Conservation (phyloP, 2,888 invertebrate genomes). For the Netelia inedita region DNA sequence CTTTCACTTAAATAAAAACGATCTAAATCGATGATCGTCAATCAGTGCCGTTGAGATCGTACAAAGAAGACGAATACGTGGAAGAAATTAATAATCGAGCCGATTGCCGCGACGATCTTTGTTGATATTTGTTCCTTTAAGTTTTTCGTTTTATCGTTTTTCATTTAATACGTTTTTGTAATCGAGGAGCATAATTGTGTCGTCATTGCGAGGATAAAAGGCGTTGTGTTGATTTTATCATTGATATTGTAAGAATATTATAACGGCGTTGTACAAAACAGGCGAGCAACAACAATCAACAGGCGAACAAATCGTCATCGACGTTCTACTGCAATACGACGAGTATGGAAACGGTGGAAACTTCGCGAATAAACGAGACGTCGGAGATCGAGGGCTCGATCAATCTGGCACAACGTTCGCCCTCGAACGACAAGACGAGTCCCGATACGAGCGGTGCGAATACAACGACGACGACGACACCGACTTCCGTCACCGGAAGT, state of each 20-base stretch:
- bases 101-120: no score
- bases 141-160: no score
- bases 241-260: conserved; percentile 7
- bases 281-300: conserved; percentile 62
- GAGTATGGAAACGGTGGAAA: conserved; percentile 72
- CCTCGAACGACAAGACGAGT: conserved; percentile 59
- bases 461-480: conserved; percentile 67
- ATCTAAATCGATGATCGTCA: not conserved
- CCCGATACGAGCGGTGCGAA: conserved; percentile 53
- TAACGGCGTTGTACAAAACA: conserved; percentile 60
- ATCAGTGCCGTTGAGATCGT: not conserved
- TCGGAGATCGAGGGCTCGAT: conserved; percentile 32
- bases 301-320: conserved; percentile 70
- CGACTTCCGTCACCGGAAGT: conserved; percentile 56
- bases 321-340: conserved; percentile 77
- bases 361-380: conserved; percentile 54
- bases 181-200: not conserved
- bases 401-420: conserved; percentile 40
- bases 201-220: not conserved
- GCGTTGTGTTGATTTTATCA: not conserved
- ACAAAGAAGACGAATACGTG: no score
- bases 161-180: no score
- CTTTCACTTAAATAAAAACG: not conserved
- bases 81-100: no score
- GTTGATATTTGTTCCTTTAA: no score